These are phyloP conservation scores for Ciconia nigra DNA, from an alignment of 2,797 vertebrate genomes.

Conservation along the genomic window DNA sequence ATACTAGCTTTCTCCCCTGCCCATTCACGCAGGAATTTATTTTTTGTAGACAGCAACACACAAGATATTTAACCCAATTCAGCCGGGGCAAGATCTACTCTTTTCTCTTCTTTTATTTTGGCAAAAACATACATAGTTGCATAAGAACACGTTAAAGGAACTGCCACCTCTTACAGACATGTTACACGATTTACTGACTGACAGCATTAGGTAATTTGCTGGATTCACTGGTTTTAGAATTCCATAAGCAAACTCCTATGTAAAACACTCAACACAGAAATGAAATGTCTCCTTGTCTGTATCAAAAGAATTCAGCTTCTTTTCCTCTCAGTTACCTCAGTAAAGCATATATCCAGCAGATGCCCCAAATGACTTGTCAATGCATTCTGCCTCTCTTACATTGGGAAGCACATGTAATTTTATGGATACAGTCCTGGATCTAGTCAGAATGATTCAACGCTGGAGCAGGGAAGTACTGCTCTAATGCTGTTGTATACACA, in stretches of 20 bases:
- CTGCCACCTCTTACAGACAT: background rate
- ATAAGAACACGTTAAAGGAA: background rate
- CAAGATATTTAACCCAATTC: background rate
- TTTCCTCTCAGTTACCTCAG: background rate
- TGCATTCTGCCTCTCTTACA: rapidly evolving
- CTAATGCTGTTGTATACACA: background rate
- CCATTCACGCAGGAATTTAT: background rate
- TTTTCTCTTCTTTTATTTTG: background rate
- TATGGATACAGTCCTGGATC: background rate
- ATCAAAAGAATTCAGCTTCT: background rate
- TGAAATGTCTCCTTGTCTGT: background rate
- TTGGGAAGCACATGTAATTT: rapidly evolving
- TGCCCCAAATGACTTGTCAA: background rate
- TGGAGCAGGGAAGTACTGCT: background rate
- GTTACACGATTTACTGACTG: background rate
- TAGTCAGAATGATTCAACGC: background rate
- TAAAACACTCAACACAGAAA: background rate
- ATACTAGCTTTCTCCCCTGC: background rate
- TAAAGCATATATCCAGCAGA: background rate
- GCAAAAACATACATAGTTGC: background rate
- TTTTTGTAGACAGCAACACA: background rate
- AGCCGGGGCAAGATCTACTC: background rate
- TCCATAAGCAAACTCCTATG: background rate
- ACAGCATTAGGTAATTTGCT: background rate
- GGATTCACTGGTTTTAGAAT: background rate